Base-by-base conservation (phyloP, 1,140 invertebrate species). In the Hylaeus anthracinus region DNA sequence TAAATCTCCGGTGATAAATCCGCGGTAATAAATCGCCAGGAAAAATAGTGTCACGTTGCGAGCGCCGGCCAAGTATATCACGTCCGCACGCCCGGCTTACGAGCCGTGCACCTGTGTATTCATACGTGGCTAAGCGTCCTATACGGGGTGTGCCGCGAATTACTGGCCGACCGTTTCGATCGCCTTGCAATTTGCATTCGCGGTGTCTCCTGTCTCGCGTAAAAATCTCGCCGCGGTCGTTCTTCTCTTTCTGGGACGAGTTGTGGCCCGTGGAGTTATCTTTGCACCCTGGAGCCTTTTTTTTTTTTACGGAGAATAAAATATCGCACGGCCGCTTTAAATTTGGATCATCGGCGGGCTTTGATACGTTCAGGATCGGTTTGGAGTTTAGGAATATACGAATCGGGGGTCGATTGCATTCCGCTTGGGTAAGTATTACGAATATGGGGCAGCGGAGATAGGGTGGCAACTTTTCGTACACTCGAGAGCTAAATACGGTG, bases 1-100 rank as follows among this genome's bases (percentile, higher is more conserved):
- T 82, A 82, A 82, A 85, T 85, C 79, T 71, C 79, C 26, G 43
- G 53, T 72, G 72, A 86, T 81, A 81, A 86, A 86, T 82, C 61
- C 48, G 26, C 64, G 45, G 72, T 61, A 72, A 82, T 82, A 82
- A 76, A 78, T 86, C 61, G 83, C 39, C 3, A 15, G 53, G 66
- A 85, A 81, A 85, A 85, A 81, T 78, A 60, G 58, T 72, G 73
- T 81, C 60, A 58, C 81, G 69, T 76, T 64, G 56, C 69, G n/a
- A 15, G 67, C 37, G 12, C 26, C 6, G 53, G 6, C 53, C 74
- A 71, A 66, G 70, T 79, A 73, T 74, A 83, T 83, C 82, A 69
- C 56, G 37, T 48, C 56, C 70, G n/a, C 39, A 8, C 72, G 26
- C n/a, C 53, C 63, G n/a, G 67, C 67, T 72, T 45, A 43, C 67